Conservation (phyloP, 2,888 invertebrate species). For the Papilio gigon region DNA sequence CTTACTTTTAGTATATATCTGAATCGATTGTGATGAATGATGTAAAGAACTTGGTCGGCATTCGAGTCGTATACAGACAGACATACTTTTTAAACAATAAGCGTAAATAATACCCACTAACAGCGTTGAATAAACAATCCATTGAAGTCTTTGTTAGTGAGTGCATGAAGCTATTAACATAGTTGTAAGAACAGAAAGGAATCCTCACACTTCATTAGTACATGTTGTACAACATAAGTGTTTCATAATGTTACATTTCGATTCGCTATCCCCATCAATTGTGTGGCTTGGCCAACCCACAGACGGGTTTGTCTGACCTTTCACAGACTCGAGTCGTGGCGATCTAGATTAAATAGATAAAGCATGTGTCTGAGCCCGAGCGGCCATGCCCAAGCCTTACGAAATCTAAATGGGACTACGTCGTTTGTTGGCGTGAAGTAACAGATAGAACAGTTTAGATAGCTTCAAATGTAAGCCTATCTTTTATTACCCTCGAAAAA, state of each 20-base stretch:
- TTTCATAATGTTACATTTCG: conserved; percentile 44
- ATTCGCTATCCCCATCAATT: conserved; percentile 46
- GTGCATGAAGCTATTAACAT: conserved; percentile 6
- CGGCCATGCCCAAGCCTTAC: conserved; percentile 49
- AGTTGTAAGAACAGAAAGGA: conserved; percentile 22
- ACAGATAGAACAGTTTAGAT: conserved; percentile 29
- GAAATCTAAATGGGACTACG: conserved; percentile 43
- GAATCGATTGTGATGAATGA: not conserved
- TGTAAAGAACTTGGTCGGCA: not conserved
- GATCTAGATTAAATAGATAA: conserved; percentile 73
- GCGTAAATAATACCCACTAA: conserved; percentile 6
- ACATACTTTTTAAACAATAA: conserved; percentile 1
- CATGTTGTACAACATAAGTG: conserved; percentile 19
- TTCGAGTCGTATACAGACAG: not conserved
- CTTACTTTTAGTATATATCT: not conserved
- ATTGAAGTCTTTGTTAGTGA: not conserved
- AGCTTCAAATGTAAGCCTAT: conserved; percentile 12
- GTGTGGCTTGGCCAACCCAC: conserved; percentile 53
- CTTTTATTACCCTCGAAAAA: not conserved
- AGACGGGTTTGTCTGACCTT: conserved; percentile 71
- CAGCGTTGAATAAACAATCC: conserved; percentile 25
- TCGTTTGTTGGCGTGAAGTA: conserved; percentile 31
- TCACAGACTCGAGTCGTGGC: conserved; percentile 67
- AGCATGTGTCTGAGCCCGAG: conserved; percentile 55
- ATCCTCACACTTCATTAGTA: conserved; percentile 21